Conservation (phyloP, 2,888 invertebrate species). For the Hypercompe scribonia region DNA sequence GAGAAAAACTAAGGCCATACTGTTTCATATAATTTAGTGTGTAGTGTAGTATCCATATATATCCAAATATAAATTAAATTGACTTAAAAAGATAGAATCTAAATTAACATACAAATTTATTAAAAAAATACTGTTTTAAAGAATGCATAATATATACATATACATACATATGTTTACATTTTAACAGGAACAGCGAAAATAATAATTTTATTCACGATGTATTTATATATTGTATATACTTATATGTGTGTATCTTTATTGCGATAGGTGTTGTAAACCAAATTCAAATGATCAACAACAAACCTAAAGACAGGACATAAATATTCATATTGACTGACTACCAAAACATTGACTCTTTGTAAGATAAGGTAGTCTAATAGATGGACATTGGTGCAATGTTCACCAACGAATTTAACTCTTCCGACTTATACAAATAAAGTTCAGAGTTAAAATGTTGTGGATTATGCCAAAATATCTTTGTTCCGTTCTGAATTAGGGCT, state of each 20-base stretch:
- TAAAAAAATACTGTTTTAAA: not conserved
- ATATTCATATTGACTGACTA: slow-evolving; percentile 42
- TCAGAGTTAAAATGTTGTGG: slow-evolving; percentile 7
- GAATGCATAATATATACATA: not conserved
- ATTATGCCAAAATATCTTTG: slow-evolving; percentile 32
- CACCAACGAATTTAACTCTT: slow-evolving; percentile 9
- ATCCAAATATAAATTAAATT: too few relatives aligned
- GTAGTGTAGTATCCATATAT: too few relatives aligned
- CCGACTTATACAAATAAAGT: not conserved
- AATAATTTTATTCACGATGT: not conserved
- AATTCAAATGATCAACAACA: slow-evolving; percentile 15
- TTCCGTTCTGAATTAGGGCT: slow-evolving; percentile 37
- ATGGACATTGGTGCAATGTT: slow-evolving; percentile 26
- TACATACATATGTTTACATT: too few relatives aligned
- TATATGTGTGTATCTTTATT: not conserved
- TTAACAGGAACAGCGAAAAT: not conserved
- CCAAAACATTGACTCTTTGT: slow-evolving; percentile 24
- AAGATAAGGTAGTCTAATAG: slow-evolving; percentile 24
- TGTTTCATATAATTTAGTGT: not conserved
- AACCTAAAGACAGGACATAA: slow-evolving; percentile 31
- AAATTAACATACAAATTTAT: too few relatives aligned
- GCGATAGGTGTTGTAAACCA: not conserved
- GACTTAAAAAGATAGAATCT: too few relatives aligned
- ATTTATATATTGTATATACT: not conserved
- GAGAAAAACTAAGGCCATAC: not conserved